phyloP scores from a whole-genome alignment of 1,140 invertebrate species.

The Melitaea cinxia region DNA sequence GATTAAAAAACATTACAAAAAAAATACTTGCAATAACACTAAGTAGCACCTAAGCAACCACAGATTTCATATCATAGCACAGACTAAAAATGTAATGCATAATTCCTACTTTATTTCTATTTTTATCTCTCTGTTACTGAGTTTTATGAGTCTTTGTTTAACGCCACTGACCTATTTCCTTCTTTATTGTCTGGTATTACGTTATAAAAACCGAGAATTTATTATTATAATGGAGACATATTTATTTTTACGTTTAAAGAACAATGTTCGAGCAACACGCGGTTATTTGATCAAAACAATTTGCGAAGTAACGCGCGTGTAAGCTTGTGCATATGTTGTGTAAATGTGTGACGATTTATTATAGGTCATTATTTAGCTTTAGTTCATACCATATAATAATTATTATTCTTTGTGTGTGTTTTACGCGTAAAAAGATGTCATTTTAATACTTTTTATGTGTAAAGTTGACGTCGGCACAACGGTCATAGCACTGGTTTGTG shows the following conservation, averaged over 20 bases:
- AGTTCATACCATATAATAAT: too few species aligned
- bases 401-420: too few species aligned
- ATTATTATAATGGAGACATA: constrained; percentile 8
- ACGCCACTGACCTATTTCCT: constrained; percentile 16
- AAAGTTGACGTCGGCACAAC: too few species aligned
- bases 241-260: neutral
- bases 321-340: too few species aligned
- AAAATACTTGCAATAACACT: neutral
- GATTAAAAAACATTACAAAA: neutral
- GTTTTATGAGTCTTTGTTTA: constrained; percentile 13
- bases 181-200: neutral
- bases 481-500: too few species aligned
- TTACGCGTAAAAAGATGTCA: too few species aligned
- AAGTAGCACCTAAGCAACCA: constrained; percentile 10
- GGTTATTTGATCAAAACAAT: neutral
- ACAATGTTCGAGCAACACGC: neutral
- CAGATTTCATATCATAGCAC: neutral
- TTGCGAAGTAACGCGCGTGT: neutral
- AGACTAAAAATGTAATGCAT: constrained; percentile 4
- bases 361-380: too few species aligned
- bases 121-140: constrained; percentile 16
- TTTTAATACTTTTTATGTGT: too few species aligned
- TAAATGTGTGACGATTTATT: too few species aligned
- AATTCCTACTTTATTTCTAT: constrained; percentile 14
- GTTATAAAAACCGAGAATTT: constrained; percentile 3